Percentiles rank a stretch among this genome's conserved stretches.
Evolutionary conservation across 2,888 invertebrate genomes (phyloP).

Genomic region (Scaptomyza flava): DNA sequence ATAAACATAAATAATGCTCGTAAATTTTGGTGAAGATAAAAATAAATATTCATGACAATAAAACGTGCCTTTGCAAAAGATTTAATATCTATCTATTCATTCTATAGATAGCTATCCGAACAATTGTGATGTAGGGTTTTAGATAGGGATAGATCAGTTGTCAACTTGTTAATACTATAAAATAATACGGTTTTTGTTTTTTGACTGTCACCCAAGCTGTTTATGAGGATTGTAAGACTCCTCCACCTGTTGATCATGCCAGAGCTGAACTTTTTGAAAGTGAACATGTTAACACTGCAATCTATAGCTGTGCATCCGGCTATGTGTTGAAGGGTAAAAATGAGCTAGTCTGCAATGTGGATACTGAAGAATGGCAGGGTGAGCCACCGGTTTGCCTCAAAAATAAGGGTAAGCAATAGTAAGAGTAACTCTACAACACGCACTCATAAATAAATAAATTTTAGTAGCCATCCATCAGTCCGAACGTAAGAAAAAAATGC

Average conservation of each 20-base stretch:
- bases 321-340: slow-evolving; percentile 76
- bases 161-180: neutral
- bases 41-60: slow-evolving; percentile 46
- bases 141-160: neutral
- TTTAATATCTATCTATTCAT: slow-evolving; percentile 22
- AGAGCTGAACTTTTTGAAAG: slow-evolving; percentile 65
- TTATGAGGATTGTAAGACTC: slow-evolving; percentile 81
- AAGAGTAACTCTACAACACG: no score
- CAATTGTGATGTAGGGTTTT: neutral
- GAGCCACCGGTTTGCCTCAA: slow-evolving; percentile 81
- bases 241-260: slow-evolving; percentile 80
- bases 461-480: slow-evolving; percentile 15
- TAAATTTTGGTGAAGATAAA: slow-evolving; percentile 56
- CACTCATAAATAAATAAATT: neutral
- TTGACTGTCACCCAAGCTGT: slow-evolving; percentile 41
- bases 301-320: slow-evolving; percentile 80
- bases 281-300: slow-evolving; percentile 80
- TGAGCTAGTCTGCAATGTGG: slow-evolving; percentile 79
- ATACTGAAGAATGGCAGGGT: slow-evolving; percentile 81
- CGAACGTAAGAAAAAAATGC: slow-evolving; percentile 66
- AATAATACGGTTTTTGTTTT: neutral
- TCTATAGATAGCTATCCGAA: slow-evolving; percentile 1
- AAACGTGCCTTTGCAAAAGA: slow-evolving; percentile 56
- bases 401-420: slow-evolving; percentile 32
- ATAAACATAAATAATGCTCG: slow-evolving; percentile 54